Conservation (phyloP, 2,888 invertebrate genomes). For the Apamea crenata region DNA sequence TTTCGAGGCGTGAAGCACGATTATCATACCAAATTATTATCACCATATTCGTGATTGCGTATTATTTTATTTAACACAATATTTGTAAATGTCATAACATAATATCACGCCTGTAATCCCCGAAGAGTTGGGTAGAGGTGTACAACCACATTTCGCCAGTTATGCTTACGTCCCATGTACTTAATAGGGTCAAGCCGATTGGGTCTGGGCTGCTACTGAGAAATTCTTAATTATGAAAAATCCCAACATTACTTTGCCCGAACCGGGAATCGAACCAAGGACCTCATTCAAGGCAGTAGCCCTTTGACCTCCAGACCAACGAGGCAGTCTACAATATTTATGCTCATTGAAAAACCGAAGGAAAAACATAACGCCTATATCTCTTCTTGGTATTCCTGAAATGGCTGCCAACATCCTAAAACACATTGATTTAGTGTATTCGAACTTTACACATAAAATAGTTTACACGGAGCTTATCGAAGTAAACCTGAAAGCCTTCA, state of each 20-base stretch:
- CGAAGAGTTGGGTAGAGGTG: neutral
- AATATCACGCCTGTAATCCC: neutral
- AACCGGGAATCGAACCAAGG: neutral
- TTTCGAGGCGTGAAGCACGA: conserved; percentile 3
- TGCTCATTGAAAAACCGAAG: neutral
- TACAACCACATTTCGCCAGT: neutral
- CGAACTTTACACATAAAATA: neutral
- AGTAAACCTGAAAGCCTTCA: neutral
- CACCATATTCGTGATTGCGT: neutral
- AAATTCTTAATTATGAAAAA: neutral
- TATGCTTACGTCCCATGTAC: neutral
- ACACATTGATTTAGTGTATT: neutral
- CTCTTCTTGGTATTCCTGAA: neutral
- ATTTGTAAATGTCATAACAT: neutral
- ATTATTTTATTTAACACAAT: neutral
- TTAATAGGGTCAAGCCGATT: neutral
- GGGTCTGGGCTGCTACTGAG: neutral
- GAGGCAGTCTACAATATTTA: neutral
- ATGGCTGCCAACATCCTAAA: neutral
- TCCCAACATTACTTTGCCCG: neutral
- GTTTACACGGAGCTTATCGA: conserved; percentile 8
- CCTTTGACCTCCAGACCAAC: neutral
- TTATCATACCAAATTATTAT: conserved; percentile 1
- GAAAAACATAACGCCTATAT: neutral
- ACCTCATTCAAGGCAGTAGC: neutral